Base-by-base conservation (phyloP, 2,797 vertebrate species). In the Passerculus sandwichensis region DNA sequence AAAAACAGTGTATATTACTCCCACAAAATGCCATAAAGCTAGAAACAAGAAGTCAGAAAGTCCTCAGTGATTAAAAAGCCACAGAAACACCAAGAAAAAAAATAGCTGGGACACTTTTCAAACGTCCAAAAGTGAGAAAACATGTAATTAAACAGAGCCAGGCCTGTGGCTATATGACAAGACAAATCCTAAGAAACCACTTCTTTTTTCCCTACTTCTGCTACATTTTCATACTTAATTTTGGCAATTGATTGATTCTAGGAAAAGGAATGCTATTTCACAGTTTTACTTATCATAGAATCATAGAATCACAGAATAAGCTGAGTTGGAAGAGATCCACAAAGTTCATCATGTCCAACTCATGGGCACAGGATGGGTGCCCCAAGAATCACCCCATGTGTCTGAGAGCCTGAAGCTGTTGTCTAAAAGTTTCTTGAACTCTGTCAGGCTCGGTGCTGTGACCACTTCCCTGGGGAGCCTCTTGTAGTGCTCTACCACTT, bases 21-120 rank as follows among this genome's bases (percentile, higher is more conserved):
- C 94, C 86, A 89, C 65, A 65, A 93, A 91, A 93, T 50, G 91
- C 75, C 53, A 96, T 91, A 89, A 87, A 96, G 93, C 71, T 86
- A 85, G 91, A 85, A 94, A 93, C 85, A 69, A 71, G 10, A 84
- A 60, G 47, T 65, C 45, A 62, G 89, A 96, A 95, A 95, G 64
- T 71, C 67, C 80, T 91, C 66, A 74, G 32, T 94, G 69, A 96
- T 71, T 75, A 77, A 92, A 97, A 96, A 92, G 27, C 89, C 91
- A 85, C 91, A 95, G 79, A 94, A 96, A 96, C 89, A 93, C 60
- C 85, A 89, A 87, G 78, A 11, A 88, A 95, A 96, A 95, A 96
- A 96, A 94, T 44, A 94, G 60, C 79, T 93, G 87, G 30, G 88
- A 51, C 59, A 50, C 6, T 85, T 61, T 67, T 59, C 57, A 91